These are phyloP conservation scores for Oreotrochilus melanogaster DNA, from an alignment of 2,113 vertebrate genomes.

Conservation along the genomic window DNA sequence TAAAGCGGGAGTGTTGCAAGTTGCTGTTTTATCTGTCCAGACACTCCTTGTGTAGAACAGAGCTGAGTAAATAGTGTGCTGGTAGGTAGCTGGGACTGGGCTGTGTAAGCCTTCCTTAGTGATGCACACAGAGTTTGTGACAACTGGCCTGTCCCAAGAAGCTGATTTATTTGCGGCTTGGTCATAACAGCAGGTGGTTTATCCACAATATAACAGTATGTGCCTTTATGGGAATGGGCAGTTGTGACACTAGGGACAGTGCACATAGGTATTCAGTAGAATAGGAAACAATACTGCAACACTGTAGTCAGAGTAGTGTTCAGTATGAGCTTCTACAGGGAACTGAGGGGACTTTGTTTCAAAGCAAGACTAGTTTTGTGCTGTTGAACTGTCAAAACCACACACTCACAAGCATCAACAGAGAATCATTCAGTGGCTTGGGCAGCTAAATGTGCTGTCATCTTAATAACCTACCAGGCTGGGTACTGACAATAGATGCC, in stretches of 20 bases:
- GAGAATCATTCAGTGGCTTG: not conserved
- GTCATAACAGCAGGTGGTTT: not conserved
- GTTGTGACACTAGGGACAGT: not conserved
- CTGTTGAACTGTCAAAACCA: not conserved
- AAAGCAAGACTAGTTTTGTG: not conserved
- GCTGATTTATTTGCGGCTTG: not conserved
- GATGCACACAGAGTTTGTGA: not conserved
- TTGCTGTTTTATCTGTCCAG: not conserved
- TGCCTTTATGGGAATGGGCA: not conserved
- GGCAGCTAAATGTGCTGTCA: not conserved
- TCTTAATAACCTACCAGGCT: not conserved
- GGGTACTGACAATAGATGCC: not conserved
- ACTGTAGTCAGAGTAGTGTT: not conserved
- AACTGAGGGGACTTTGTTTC: not conserved
- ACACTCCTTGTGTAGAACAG: not conserved
- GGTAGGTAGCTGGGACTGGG: no score
- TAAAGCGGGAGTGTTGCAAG: not conserved
- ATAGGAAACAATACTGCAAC: not conserved
- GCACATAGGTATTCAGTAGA: accelerated
- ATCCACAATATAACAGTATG: not conserved
- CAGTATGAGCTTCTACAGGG: not conserved
- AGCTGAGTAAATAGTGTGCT: not conserved
- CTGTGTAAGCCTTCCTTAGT: not conserved
- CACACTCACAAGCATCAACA: not conserved
- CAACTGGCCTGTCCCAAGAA: not conserved